These are phyloP conservation scores for Bungarus multicinctus DNA, from an alignment of 2,113 vertebrate species.

Conservation along the genomic window DNA sequence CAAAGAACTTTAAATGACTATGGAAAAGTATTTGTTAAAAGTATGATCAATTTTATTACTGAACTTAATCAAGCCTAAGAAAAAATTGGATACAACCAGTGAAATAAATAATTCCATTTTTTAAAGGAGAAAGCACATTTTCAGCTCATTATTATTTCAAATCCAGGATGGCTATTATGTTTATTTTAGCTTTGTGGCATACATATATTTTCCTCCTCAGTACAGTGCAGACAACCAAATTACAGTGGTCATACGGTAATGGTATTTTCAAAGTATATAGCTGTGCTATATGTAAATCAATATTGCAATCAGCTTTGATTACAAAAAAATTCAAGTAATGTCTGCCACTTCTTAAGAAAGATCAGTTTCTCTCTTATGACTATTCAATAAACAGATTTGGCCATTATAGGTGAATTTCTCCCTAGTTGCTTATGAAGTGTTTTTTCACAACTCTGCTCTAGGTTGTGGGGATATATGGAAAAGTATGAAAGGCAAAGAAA, in stretches of 20 bases:
- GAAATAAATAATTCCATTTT: slow-evolving; percentile 34
- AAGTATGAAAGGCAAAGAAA: not conserved
- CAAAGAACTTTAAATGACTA: slow-evolving; percentile 8
- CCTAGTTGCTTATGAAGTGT: not conserved
- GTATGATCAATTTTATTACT: slow-evolving; percentile 39
- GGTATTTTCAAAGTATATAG: not conserved
- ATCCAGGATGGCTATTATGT: slow-evolving; percentile 16
- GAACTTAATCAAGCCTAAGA: slow-evolving; percentile 41
- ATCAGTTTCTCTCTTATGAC: not conserved
- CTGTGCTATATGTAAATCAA: not conserved
- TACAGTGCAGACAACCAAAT: not conserved
- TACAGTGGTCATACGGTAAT: not conserved
- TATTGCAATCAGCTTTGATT: not conserved
- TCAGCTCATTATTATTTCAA: slow-evolving; percentile 41
- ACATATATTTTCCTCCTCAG: not conserved
- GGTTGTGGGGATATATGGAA: not conserved
- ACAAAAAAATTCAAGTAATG: not conserved
- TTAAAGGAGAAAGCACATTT: slow-evolving; percentile 27
- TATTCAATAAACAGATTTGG: not conserved
- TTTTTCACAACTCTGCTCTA: not conserved
- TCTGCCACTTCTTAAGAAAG: not conserved
- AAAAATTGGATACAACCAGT: slow-evolving; percentile 14
- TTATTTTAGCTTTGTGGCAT: slow-evolving; percentile 26
- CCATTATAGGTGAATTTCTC: not conserved
- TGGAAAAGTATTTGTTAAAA: slow-evolving; percentile 43